Conservation (phyloP, 2,113 vertebrate genomes). For the Phylloscopus trochiloides region DNA sequence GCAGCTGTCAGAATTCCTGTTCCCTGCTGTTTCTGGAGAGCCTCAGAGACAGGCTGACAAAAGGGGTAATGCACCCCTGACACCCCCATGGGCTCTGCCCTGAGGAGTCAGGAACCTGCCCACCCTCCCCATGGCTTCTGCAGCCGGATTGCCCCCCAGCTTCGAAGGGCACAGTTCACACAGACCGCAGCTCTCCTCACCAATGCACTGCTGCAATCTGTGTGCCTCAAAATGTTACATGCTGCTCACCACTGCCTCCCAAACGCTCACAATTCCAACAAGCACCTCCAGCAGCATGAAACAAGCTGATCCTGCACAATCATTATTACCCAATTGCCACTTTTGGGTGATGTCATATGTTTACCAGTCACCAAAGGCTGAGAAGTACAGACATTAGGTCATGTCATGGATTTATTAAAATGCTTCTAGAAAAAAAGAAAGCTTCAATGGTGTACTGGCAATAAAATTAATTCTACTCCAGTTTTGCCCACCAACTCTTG, state of each 20-base stretch:
- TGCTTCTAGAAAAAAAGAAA: neutral
- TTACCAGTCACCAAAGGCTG: neutral
- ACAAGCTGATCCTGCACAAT: neutral
- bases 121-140: accelerated
- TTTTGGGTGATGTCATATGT: neutral
- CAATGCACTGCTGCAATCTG: accelerated
- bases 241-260: neutral
- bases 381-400: neutral
- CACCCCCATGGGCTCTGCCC: neutral
- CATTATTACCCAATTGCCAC: neutral
- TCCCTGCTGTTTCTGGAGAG: accelerated
- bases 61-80: accelerated
- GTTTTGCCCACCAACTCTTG: neutral
- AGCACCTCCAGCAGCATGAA: neutral
- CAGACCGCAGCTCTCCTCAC: accelerated
- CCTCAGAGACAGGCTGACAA: neutral
- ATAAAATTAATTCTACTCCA: neutral
- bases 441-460: neutral
- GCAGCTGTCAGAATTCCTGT: neutral
- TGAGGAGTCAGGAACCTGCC: neutral
- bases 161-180: accelerated
- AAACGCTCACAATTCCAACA: neutral
- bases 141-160: neutral
- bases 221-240: neutral
- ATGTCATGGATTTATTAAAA: neutral